Base-by-base conservation (phyloP, 2,113 vertebrate species). In the Collichthys lucidus region DNA sequence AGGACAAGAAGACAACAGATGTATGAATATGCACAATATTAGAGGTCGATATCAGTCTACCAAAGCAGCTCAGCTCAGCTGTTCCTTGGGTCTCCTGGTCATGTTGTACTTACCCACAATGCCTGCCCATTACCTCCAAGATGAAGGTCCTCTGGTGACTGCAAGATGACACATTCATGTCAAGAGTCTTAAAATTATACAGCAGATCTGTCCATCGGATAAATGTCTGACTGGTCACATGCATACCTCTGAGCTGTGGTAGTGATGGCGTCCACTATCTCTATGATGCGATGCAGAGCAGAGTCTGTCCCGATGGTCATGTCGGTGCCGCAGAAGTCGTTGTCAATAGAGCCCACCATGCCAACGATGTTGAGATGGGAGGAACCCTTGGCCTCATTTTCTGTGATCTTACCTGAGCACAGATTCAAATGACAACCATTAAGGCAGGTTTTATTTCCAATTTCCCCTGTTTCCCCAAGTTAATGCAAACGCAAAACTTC, bases 301-400 rank as follows among this genome's bases (percentile, higher is more conserved):
- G 97, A 99, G 90, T 98, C 98, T 0, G 97, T 98, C 74, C 98
- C 98, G 0, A 99, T 98, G 86, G 98, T 99, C 98, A 99, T 99
- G 90, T 99, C 98, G 0, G 98, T 99, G 71, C 98, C 98, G 0
- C 98, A 99, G 94, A 99, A 99, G 90, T 99, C 98, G 2, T 99
- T 99, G 93, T 99, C 98, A 20, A 99, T 99, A 53, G 98, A 99
- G 42, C 98, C 98, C 76, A 99, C 98, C 94, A 99, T 93, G 12
- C 98, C 98, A 79, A 99, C 98, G 0, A 99, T 99, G 86, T 99
- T 98, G n/a, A 99, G 95, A 91, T 92, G 87, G 53, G 95, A 96
- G 7, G 96, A 96, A 2, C 59, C 78, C 49, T 91, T 94, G 0
- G 95, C 97, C 80, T 98, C 95, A 46, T 95, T 92, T 0, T 67